phyloP scores from a whole-genome alignment of 2,113 vertebrate species.

The Lampris incognitus region DNA sequence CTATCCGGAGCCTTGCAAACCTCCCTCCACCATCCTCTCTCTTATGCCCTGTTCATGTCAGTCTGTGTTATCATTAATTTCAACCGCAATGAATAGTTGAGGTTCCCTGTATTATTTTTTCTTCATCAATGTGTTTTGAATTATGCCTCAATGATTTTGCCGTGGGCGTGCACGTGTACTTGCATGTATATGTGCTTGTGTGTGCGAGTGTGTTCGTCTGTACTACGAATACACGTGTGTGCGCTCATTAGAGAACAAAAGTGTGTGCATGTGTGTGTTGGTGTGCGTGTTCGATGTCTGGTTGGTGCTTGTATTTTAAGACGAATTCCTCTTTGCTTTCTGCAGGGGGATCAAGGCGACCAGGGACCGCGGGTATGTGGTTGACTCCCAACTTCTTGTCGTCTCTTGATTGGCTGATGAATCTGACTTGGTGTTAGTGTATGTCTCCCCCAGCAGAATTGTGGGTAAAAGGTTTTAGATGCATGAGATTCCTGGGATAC shows the following conservation, averaged over 20 bases:
- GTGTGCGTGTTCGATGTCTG: conserved; percentile 21
- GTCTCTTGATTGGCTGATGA: conserved; percentile 57
- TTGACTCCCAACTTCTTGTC: conserved; percentile 58
- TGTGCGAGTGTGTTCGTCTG: conserved; percentile 10
- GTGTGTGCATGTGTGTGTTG: conserved; percentile 6
- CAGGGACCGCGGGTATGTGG: conserved; percentile 98
- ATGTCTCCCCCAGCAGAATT: conserved; percentile 60
- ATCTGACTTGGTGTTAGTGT: conserved; percentile 53
- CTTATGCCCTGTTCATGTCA: conserved; percentile 55
- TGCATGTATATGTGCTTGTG: conserved; percentile 30
- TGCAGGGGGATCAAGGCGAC: conserved; percentile 99
- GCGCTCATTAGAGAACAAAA: neutral
- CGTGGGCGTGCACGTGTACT: conserved; percentile 28
- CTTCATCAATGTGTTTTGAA: conserved; percentile 72
- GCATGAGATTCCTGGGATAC: conserved; percentile 76
- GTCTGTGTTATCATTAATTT: conserved; percentile 74
- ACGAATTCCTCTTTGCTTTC: conserved; percentile 73
- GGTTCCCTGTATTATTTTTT: conserved; percentile 67
- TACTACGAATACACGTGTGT: neutral
- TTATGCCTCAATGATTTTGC: conserved; percentile 43
- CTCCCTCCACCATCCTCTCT: conserved; percentile 40
- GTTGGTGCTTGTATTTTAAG: conserved; percentile 37
- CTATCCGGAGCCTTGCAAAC: conserved; percentile 58
- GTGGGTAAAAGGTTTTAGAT: conserved; percentile 75
- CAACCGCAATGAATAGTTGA: conserved; percentile 71